These are phyloP conservation scores for Ascidia mentula DNA, from an alignment of 23 tunicate genomes.

Conservation along the genomic window DNA sequence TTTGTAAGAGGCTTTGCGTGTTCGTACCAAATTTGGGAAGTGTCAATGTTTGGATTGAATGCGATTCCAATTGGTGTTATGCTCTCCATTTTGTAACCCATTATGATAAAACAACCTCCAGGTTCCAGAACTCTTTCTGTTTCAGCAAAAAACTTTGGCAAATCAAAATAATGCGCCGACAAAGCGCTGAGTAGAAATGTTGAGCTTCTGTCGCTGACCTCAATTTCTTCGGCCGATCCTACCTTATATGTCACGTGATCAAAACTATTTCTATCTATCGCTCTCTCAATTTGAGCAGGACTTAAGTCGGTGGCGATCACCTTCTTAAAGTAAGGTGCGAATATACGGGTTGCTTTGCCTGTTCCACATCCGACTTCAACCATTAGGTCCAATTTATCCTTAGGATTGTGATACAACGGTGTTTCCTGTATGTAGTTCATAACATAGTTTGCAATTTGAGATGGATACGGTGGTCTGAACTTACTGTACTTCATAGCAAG, in stretches of 20 bases:
- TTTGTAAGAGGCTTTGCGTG: neutral
- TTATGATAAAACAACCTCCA: conserved; percentile 45
- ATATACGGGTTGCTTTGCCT: conserved; percentile 46
- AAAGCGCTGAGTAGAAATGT: conserved; percentile 49
- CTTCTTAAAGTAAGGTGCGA: conserved; percentile 31
- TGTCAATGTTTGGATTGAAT: neutral
- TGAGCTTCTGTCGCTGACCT: conserved; percentile 27
- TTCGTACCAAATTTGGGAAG: neutral
- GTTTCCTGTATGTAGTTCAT: neutral
- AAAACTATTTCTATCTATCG: conserved; percentile 13
- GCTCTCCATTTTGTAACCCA: conserved; percentile 37
- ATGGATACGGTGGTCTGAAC: conserved; percentile 17
- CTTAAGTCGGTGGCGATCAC: conserved; percentile 48
- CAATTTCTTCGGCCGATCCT: conserved; percentile 46
- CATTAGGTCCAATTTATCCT: conserved; percentile 26
- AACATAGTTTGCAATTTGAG: conserved; percentile 13
- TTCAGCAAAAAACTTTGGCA: conserved; percentile 56
- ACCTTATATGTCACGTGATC: conserved; percentile 27
- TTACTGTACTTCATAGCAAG: neutral
- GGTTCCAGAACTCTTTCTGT: conserved; percentile 57
- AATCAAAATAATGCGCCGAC: conserved; percentile 74
- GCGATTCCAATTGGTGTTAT: neutral
- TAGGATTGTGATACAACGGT: neutral
- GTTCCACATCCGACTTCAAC: conserved; percentile 74
- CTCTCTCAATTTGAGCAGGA: conserved; percentile 43